Conservation (phyloP, 2,797 vertebrate genomes). For the Corythornis leucogaster region DNA sequence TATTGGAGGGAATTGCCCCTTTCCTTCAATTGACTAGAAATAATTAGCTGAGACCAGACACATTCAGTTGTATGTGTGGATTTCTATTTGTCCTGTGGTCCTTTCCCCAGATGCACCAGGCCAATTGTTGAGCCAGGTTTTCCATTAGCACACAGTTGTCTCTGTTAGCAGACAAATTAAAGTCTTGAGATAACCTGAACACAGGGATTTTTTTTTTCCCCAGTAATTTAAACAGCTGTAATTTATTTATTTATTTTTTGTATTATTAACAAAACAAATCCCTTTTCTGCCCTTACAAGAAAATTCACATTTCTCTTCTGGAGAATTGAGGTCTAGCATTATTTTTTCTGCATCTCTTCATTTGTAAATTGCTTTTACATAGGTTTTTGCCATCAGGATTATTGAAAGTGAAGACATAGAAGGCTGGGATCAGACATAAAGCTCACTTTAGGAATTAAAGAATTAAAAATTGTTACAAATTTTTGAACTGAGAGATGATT, state of each 20-base stretch:
- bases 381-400: neutral
- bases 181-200: neutral
- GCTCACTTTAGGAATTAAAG: neutral
- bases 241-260: neutral
- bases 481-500: neutral
- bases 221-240: neutral
- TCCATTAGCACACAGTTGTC: neutral
- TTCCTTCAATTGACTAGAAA: neutral
- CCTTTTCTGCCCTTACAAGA: neutral
- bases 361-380: conserved; percentile 7
- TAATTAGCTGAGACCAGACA: neutral
- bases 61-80: neutral
- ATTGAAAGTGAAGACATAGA: neutral
- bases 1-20: neutral
- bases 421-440: neutral
- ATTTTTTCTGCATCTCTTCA: conserved; percentile 29
- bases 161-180: neutral
- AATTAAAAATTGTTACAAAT: neutral
- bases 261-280: neutral
- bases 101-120: neutral
- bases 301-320: conserved; percentile 4
- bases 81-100: neutral
- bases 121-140: neutral
- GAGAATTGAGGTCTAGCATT: neutral
- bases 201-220: neutral